phyloP scores from a whole-genome alignment of 2,888 invertebrate species.

The Busseola fusca region DNA sequence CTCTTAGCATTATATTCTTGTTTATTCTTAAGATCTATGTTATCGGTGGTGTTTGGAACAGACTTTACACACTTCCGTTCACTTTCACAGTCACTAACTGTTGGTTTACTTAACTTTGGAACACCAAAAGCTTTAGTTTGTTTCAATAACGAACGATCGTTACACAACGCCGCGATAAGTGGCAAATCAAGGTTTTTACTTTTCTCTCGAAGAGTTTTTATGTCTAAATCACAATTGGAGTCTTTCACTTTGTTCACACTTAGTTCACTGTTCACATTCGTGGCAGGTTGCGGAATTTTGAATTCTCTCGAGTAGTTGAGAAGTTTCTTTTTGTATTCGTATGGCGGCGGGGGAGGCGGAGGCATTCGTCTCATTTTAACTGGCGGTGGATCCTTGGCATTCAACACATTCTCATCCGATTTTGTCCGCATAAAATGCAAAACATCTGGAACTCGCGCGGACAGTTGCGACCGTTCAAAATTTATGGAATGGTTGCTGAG shows the following conservation, averaged over 20 bases:
- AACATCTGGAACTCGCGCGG: conserved; percentile 86
- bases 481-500: conserved; percentile 90
- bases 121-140: conserved; percentile 96
- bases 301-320: conserved; percentile 86
- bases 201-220: conserved; percentile 95
- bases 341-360: conserved; percentile 88
- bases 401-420: conserved; percentile 95
- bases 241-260: conserved; percentile 80
- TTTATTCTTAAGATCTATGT: conserved; percentile 83
- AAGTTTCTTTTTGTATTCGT: conserved; percentile 87
- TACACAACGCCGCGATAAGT: conserved; percentile 97
- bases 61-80: conserved; percentile 83
- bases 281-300: conserved; percentile 69
- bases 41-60: conserved; percentile 85
- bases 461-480: conserved; percentile 91
- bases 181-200: conserved; percentile 97
- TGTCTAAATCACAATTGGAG: conserved; percentile 90
- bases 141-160: conserved; percentile 96
- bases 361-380: conserved; percentile 88
- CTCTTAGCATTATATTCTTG: conserved; percentile 89
- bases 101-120: conserved; percentile 89
- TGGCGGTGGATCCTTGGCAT: conserved; percentile 86
- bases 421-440: conserved; percentile 91
- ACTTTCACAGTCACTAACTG: conserved; percentile 84
- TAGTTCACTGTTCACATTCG: conserved; percentile 73